A percentile compares a stretch with the other conserved stretches of the same genome.
These are phyloP conservation scores for Horisme vitalbata DNA, from an alignment of 2,888 invertebrate genomes.

Conservation along the genomic window DNA sequence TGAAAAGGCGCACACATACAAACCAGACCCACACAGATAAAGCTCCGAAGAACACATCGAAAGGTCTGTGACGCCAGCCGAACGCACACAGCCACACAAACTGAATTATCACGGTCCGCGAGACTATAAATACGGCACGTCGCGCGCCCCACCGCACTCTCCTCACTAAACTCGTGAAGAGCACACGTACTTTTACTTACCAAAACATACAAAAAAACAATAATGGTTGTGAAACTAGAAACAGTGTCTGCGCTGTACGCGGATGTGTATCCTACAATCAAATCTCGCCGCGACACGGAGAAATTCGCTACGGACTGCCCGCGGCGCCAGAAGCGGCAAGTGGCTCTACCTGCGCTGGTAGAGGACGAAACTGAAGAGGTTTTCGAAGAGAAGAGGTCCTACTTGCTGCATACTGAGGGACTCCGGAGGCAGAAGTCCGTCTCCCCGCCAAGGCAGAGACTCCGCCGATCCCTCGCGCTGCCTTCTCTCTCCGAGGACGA, in stretches of 20 bases:
- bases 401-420: constrained; percentile 58
- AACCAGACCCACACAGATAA: constrained; percentile 25
- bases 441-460: constrained; percentile 66
- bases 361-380: constrained; percentile 64
- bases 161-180: constrained; percentile 50
- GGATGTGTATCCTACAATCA: constrained; percentile 58
- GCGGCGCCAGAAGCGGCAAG: constrained; percentile 55
- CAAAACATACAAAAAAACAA: constrained; percentile 23
- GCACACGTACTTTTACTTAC: constrained; percentile 41
- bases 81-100: constrained; percentile 42
- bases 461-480: constrained; percentile 66
- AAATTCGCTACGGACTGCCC: constrained; percentile 52
- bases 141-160: constrained; percentile 57
- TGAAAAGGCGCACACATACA: constrained; percentile 23
- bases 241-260: constrained; percentile 59
- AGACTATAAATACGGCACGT: constrained; percentile 54
- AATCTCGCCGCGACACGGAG: constrained; percentile 55
- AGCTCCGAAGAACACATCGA: constrained; percentile 23
- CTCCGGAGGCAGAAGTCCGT: constrained; percentile 71
- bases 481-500: constrained; percentile 76
- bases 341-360: constrained; percentile 60
- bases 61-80: constrained; percentile 45
- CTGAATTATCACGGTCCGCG: constrained; percentile 44
- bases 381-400: constrained; percentile 59
- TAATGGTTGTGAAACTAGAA: constrained; percentile 71